phyloP scores from a whole-genome alignment of 1,140 invertebrate species.

The Brachionus rotundiformis region DNA sequence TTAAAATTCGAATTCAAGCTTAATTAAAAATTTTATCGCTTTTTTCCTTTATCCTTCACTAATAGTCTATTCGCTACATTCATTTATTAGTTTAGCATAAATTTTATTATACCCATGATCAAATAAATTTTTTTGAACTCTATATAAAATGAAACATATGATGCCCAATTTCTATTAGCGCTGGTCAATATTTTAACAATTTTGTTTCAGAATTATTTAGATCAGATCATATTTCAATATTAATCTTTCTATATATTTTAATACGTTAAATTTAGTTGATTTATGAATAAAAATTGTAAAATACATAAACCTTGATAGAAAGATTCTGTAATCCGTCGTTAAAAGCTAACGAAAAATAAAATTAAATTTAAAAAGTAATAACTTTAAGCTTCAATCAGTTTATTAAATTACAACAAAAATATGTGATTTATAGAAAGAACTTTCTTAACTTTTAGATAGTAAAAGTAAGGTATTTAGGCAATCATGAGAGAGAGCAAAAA shows the following conservation, averaged over 20 bases:
- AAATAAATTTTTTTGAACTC: not conserved
- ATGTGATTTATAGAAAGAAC: no score
- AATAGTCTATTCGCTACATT: not conserved
- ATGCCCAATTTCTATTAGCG: not conserved
- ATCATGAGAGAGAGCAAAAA: no score
- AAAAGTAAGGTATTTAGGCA: no score
- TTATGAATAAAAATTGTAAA: no score
- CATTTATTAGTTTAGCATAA: constrained; percentile 10
- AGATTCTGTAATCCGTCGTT: no score
- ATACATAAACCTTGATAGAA: no score
- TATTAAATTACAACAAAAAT: no score
- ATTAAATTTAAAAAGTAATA: no score
- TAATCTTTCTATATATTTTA: not conserved
- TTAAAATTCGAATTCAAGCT: not conserved
- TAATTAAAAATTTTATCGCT: constrained; percentile 21
- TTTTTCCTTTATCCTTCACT: not conserved
- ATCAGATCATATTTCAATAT: not conserved
- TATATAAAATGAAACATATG: constrained; percentile 10
- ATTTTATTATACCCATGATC: not conserved
- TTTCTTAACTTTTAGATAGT: no score
- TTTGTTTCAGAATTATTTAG: not conserved
- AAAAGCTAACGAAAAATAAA: no score
- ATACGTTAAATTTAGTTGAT: no score
- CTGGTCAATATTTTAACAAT: not conserved
- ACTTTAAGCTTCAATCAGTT: no score